Conservation (phyloP, 2,113 vertebrate species). For the Tupaia chinensis region DNA sequence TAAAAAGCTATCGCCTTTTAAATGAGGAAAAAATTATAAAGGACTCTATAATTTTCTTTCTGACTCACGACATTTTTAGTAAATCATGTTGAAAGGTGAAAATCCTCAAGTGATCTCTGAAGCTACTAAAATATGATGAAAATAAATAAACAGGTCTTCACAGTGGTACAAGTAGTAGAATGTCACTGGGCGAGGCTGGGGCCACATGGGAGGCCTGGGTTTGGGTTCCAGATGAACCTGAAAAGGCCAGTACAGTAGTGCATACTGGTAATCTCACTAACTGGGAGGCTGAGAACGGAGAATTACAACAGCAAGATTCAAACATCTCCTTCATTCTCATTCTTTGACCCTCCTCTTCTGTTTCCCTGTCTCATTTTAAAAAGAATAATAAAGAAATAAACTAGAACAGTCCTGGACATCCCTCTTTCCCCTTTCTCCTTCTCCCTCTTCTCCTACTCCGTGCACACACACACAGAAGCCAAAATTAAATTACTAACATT, state of each 20-base stretch:
- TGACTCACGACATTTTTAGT: neutral
- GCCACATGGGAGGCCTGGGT: too few species aligned
- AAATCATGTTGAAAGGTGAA: neutral
- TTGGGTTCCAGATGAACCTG: too few species aligned
- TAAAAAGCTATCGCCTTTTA: neutral
- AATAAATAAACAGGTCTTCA: neutral
- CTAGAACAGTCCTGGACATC: neutral
- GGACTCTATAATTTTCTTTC: neutral
- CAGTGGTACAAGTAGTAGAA: too few species aligned
- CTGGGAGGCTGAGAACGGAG: too few species aligned
- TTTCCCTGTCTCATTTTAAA: too few species aligned
- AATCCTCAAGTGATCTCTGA: neutral
- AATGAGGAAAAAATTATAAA: neutral
- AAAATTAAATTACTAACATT: neutral
- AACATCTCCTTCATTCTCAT: too few species aligned
- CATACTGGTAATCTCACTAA: too few species aligned
- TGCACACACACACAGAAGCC: neutral
- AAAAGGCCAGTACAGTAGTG: too few species aligned
- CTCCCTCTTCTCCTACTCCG: neutral
- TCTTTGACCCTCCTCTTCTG: too few species aligned
- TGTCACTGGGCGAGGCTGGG: too few species aligned
- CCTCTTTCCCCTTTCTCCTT: neutral
- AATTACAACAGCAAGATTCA: too few species aligned
- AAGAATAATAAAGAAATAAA: neutral
- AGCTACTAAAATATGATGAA: neutral